phyloP scores from a whole-genome alignment of 2,888 invertebrate species.

The Alentia gelatinosa region DNA sequence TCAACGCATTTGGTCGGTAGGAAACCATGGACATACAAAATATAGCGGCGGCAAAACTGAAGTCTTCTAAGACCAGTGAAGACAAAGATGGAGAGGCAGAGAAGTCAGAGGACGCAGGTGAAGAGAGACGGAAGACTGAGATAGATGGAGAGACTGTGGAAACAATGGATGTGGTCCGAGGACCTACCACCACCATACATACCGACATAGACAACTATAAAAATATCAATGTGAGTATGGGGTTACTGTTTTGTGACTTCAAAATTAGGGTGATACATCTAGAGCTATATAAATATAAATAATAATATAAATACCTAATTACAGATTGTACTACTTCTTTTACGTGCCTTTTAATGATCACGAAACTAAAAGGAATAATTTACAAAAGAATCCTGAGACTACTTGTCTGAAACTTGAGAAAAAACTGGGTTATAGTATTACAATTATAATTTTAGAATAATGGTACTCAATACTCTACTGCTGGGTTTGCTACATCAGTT shows the following conservation, averaged over 20 bases:
- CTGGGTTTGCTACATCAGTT: too few relatives aligned
- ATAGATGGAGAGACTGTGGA: slow-evolving; percentile 88
- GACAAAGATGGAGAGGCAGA: slow-evolving; percentile 63
- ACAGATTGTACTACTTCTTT: too few relatives aligned
- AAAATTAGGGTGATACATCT: too few relatives aligned
- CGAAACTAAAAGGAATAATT: too few relatives aligned
- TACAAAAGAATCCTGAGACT: too few relatives aligned
- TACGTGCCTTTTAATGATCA: too few relatives aligned
- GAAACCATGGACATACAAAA: slow-evolving; percentile 74
- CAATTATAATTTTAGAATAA: neutral
- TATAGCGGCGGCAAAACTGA: slow-evolving; percentile 84
- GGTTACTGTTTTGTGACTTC: too few relatives aligned
- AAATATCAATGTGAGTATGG: neutral
- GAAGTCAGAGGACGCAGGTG: slow-evolving; percentile 59
- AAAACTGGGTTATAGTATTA: neutral
- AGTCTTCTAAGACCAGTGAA: slow-evolving; percentile 78
- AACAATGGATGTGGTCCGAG: slow-evolving; percentile 86
- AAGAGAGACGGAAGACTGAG: slow-evolving; percentile 62
- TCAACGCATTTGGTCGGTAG: neutral
- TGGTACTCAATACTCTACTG: too few relatives aligned
- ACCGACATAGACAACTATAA: slow-evolving; percentile 82
- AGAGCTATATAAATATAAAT: too few relatives aligned
- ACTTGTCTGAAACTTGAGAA: too few relatives aligned
- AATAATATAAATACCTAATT: too few relatives aligned
- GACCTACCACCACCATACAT: slow-evolving; percentile 88